phyloP scores from a whole-genome alignment of 2,797 vertebrate genomes.

The Pristis pectinata region DNA sequence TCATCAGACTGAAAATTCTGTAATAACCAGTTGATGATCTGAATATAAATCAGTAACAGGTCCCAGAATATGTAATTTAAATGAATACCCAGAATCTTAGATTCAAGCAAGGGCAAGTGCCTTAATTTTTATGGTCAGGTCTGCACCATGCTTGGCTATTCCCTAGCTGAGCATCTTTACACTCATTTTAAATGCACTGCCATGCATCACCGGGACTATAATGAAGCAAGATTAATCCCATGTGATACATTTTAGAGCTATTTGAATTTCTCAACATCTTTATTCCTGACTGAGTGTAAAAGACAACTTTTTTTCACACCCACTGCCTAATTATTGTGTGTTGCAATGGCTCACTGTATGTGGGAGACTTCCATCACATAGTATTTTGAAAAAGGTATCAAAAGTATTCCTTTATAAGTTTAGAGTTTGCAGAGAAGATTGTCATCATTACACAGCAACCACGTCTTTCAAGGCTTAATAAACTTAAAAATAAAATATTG shows the following conservation, averaged over 20 bases:
- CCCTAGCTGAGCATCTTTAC: not conserved
- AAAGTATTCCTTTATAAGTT: not conserved
- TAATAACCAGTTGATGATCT: not conserved
- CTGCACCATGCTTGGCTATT: not conserved
- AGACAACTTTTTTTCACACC: not conserved
- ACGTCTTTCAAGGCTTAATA: not conserved
- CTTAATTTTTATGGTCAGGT: not conserved
- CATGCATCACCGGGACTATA: not conserved
- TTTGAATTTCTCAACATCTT: not conserved
- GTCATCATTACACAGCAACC: not conserved
- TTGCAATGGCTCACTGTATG: not conserved
- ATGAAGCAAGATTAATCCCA: conserved; percentile 23
- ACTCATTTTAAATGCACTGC: conserved; percentile 22
- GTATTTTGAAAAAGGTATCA: not conserved
- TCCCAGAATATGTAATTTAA: not conserved
- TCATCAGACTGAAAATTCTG: not conserved
- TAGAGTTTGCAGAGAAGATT: not conserved
- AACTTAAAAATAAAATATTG: not conserved
- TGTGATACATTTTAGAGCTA: not conserved
- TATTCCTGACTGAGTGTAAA: not conserved
- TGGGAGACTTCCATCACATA: not conserved
- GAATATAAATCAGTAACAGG: not conserved
- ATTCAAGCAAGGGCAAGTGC: not conserved
- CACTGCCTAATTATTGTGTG: not conserved
- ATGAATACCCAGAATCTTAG: not conserved